A percentile compares a stretch with the other conserved stretches of the same genome.
Evolutionary conservation across 2,888 invertebrate species (phyloP).

Genomic region (Caenorhabditis wallacei): DNA sequence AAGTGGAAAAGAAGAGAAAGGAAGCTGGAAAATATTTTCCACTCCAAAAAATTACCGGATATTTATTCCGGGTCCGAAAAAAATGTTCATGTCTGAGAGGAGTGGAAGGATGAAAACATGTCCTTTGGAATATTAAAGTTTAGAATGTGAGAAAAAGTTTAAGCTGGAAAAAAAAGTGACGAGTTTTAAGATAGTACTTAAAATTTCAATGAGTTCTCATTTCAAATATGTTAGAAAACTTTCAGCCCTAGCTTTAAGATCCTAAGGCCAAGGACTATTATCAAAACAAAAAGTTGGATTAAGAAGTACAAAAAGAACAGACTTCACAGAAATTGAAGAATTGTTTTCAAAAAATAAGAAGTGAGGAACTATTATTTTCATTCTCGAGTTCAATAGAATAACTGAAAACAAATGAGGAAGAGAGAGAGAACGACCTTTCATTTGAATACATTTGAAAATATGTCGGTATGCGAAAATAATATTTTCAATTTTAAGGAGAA

Average conservation of each 20-base stretch:
- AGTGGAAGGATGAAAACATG: conserved; percentile 6
- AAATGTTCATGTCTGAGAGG: conserved; percentile 3
- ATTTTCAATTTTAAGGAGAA: background rate
- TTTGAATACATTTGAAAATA: background rate
- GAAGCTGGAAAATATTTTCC: conserved; percentile 3
- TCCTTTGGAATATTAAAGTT: conserved; percentile 10
- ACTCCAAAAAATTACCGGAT: background rate
- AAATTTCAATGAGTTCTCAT: no score
- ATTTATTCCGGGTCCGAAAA: background rate
- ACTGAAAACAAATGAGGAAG: background rate
- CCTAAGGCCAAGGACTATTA: no score
- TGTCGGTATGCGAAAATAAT: background rate
- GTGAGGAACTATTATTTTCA: background rate
- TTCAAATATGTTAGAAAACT: no score
- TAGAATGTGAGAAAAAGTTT: background rate
- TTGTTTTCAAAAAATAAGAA: background rate
- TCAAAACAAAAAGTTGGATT: background rate
- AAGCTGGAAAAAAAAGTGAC: background rate
- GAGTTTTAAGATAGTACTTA: no score
- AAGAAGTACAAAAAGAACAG: background rate
- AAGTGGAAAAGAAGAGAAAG: background rate
- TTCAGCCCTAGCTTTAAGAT: no score
- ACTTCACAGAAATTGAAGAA: background rate
- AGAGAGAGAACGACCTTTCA: background rate
- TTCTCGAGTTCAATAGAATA: background rate